Conservation (phyloP, 2,797 vertebrate species). For the Propithecus deckenii region DNA sequence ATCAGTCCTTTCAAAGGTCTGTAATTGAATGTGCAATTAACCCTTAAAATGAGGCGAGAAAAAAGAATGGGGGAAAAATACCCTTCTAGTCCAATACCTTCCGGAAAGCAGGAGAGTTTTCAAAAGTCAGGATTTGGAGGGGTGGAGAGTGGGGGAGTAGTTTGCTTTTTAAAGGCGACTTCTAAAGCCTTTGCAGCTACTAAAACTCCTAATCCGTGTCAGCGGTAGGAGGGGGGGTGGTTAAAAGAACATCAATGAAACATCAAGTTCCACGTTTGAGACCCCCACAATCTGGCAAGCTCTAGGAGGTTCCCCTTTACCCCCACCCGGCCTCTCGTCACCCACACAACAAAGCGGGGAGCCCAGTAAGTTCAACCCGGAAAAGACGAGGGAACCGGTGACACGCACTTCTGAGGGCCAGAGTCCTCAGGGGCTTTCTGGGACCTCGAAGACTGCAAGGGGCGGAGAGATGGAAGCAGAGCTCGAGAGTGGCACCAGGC, state of each 20-base stretch:
- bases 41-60: slow-evolving; percentile 71
- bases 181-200: slow-evolving; percentile 50
- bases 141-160: background rate
- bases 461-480: background rate
- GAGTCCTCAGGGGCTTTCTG: slow-evolving; percentile 43
- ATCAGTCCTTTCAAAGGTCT: slow-evolving; percentile 78
- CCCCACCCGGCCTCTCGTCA: background rate
- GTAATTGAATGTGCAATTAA: slow-evolving; percentile 79
- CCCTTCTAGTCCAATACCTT: slow-evolving; percentile 59
- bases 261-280: slow-evolving; percentile 36
- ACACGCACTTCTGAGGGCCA: slow-evolving; percentile 32
- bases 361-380: slow-evolving; percentile 62
- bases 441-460: background rate
- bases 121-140: slow-evolving; percentile 56
- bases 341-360: slow-evolving; percentile 68
- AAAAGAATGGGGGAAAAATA: background rate
- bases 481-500: background rate
- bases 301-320: background rate
- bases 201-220: slow-evolving; percentile 46
- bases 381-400: slow-evolving; percentile 58
- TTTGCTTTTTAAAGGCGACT: slow-evolving; percentile 59
- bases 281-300: background rate
- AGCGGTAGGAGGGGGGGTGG: background rate
- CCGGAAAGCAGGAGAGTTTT: slow-evolving; percentile 42
- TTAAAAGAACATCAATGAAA: slow-evolving; percentile 63